Conservation (phyloP, 2,888 invertebrate species). For the Dorcus hopei region DNA sequence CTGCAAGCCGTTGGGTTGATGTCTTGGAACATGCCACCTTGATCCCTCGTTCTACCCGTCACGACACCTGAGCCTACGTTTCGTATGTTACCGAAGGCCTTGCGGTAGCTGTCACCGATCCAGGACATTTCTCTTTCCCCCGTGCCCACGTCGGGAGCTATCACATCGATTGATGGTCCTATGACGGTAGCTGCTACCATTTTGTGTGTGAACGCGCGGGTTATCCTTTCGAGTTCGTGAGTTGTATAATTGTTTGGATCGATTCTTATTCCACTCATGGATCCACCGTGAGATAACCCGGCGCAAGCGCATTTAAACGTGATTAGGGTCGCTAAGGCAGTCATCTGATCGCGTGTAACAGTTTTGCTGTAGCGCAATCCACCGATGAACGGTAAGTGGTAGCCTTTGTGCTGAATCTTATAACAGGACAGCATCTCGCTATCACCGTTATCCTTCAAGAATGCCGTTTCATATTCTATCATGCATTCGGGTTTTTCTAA, state of each 20-base stretch:
- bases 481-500: conserved; percentile 68
- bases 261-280: conserved; percentile 71
- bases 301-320: conserved; percentile 81
- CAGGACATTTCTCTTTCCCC: conserved; percentile 77
- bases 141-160: conserved; percentile 79
- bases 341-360: conserved; percentile 71
- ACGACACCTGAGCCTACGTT: conserved; percentile 78
- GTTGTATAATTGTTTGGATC: conserved; percentile 69
- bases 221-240: conserved; percentile 73
- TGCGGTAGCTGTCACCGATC: conserved; percentile 77
- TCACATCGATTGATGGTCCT: conserved; percentile 80
- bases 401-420: conserved; percentile 72
- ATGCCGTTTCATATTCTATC: conserved; percentile 65
- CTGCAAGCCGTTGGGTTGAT: conserved; percentile 81
- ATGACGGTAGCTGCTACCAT: conserved; percentile 50
- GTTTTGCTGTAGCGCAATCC: conserved; percentile 28
- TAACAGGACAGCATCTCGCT: conserved; percentile 70
- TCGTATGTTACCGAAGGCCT: conserved; percentile 65
- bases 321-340: conserved; percentile 77
- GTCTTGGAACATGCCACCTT: conserved; percentile 82
- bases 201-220: conserved; percentile 67
- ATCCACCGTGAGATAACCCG: conserved; percentile 79
- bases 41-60: conserved; percentile 84
- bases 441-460: conserved; percentile 65
- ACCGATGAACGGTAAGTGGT: conserved; percentile 59